phyloP scores from a whole-genome alignment of 2,888 invertebrate species.

The Ornithoptera priamus region DNA sequence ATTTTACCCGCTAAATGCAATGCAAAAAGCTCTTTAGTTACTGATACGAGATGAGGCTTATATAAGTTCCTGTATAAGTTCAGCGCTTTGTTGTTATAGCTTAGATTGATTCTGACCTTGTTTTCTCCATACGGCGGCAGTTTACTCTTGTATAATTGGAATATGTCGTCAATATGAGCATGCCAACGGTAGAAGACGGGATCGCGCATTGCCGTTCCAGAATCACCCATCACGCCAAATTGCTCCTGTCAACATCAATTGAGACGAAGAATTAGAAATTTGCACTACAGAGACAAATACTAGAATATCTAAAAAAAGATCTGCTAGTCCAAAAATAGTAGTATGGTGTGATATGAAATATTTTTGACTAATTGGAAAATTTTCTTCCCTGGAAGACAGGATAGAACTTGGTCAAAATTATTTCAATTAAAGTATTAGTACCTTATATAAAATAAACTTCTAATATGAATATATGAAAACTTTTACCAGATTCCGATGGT shows the following conservation, averaged over 20 bases:
- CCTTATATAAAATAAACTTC: neutral
- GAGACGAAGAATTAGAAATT: neutral
- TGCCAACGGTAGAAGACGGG: conserved; percentile 93
- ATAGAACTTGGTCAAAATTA: no score
- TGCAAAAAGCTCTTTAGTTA: no score
- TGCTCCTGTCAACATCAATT: conserved; percentile 79
- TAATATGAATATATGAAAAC: conserved; percentile 30
- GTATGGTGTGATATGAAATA: no score
- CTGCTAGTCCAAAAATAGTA: no score
- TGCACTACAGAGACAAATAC: no score
- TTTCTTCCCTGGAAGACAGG: no score
- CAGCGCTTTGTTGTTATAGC: neutral
- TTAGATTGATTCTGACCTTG: conserved; percentile 62
- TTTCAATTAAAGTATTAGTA: no score
- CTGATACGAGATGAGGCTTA: no score
- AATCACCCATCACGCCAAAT: conserved; percentile 89
- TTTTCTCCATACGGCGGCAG: conserved; percentile 81
- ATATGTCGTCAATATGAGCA: conserved; percentile 87
- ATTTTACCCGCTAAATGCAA: no score
- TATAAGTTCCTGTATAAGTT: no score
- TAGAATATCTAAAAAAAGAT: no score
- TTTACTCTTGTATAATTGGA: conserved; percentile 85
- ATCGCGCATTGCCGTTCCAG: conserved; percentile 91
- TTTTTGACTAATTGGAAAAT: no score
- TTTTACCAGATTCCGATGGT: conserved; percentile 83